phyloP scores from a whole-genome alignment of 2,888 invertebrate species.

The Abrostola triplasia region DNA sequence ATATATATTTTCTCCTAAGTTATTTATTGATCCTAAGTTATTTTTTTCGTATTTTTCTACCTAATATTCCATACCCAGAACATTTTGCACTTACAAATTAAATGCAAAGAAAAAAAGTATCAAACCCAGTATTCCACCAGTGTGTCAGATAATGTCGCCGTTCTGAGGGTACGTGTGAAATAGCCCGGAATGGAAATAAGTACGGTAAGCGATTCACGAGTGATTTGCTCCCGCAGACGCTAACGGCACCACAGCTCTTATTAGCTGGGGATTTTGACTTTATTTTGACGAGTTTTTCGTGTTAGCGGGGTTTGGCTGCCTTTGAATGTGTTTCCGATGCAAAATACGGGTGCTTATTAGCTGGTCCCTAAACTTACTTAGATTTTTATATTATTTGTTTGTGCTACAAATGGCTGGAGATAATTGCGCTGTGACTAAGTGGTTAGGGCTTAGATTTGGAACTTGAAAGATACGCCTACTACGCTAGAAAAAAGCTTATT shows the following conservation, averaged over 20 bases:
- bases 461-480: too few species aligned
- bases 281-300: constrained; percentile 41
- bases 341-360: constrained; percentile 15
- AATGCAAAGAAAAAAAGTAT: background rate
- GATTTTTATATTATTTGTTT: constrained; percentile 6
- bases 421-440: background rate
- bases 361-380: constrained; percentile 24
- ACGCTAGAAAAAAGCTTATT: too few species aligned
- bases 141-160: constrained; percentile 55
- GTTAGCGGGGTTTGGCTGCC: constrained; percentile 19
- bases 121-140: constrained; percentile 16
- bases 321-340: constrained; percentile 37
- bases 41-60: too few species aligned
- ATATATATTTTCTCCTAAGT: too few species aligned
- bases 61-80: too few species aligned
- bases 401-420: background rate
- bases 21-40: too few species aligned
- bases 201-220: constrained; percentile 66
- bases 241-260: constrained; percentile 43
- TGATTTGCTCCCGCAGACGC: constrained; percentile 61
- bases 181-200: constrained; percentile 69
- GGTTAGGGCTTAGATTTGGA: background rate
- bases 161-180: constrained; percentile 61
- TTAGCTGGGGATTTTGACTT: constrained; percentile 48
- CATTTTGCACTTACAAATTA: background rate